Evolutionary conservation across 2,797 vertebrate species (phyloP).

Genomic region (Sebastolobus altivelis): DNA sequence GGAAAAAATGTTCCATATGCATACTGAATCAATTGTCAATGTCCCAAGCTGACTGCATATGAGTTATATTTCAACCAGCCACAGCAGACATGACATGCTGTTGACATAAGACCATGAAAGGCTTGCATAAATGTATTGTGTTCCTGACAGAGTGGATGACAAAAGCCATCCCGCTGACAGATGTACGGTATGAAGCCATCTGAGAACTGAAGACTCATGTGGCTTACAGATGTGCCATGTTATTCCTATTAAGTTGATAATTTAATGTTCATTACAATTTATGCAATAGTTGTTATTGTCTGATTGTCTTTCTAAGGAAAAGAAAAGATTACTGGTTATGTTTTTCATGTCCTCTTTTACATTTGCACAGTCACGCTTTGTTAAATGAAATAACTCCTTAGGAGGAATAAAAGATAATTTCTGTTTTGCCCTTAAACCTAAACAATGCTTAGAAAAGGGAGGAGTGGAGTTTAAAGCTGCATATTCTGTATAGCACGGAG

Average conservation of each 20-base stretch:
- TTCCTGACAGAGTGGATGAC: slow-evolving; percentile 35
- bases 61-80: slow-evolving; percentile 22
- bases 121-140: slow-evolving; percentile 9
- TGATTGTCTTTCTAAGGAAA: not conserved
- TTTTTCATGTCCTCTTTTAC: not conserved
- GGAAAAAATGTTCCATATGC: not conserved
- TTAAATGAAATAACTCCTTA: not conserved
- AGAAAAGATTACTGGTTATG: not conserved
- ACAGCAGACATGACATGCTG: slow-evolving; percentile 22
- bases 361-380: not conserved
- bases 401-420: slow-evolving; percentile 42
- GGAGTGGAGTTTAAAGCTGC: slow-evolving; percentile 14
- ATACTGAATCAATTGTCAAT: not conserved
- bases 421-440: slow-evolving; percentile 45
- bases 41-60: not conserved
- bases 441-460: slow-evolving; percentile 48
- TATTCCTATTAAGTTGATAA: not conserved
- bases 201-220: slow-evolving; percentile 73
- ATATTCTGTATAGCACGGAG: slow-evolving; percentile 11
- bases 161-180: slow-evolving; percentile 37
- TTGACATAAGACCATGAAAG: slow-evolving; percentile 25
- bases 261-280: slow-evolving; percentile 21
- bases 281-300: slow-evolving; percentile 13
- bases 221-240: slow-evolving; percentile 78
- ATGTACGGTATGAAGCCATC: slow-evolving; percentile 27